Conservation (phyloP, 2,888 invertebrate genomes). For the Drosophila anceps region DNA sequence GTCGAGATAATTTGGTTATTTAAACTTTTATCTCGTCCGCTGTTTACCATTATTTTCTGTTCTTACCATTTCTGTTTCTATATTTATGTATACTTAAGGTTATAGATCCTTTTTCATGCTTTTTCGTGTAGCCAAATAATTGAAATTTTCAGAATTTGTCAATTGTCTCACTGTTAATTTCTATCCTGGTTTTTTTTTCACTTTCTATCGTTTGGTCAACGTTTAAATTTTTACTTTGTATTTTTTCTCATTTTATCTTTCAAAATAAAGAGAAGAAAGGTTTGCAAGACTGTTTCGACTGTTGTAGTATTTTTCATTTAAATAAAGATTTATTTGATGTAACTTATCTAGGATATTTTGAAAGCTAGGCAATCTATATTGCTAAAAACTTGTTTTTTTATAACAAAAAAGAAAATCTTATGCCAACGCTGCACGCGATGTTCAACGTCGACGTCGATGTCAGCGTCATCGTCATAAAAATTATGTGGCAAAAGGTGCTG, state of each 20-base stretch:
- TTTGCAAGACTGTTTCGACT: not conserved
- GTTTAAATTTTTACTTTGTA: no score
- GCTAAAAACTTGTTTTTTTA: constrained; percentile 37
- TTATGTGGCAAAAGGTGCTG: constrained; percentile 73
- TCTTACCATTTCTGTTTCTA: not conserved
- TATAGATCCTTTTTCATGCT: no score
- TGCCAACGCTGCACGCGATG: constrained; percentile 71
- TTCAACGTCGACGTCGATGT: constrained; percentile 43
- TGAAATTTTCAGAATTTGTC: no score
- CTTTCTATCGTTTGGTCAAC: no score
- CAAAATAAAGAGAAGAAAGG: not conserved
- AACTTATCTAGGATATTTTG: constrained; percentile 38
- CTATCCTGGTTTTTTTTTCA: no score
- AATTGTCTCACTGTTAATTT: no score
- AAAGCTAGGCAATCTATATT: not conserved
- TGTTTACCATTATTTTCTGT: not conserved
- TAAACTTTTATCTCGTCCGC: not conserved
- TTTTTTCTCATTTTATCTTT: no score
- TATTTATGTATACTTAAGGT: no score
- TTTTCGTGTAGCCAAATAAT: no score
- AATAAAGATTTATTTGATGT: not conserved
- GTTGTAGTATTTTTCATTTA: not conserved
- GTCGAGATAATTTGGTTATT: not conserved
- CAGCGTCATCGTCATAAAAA: constrained; percentile 63
- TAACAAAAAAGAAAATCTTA: constrained; percentile 49